phyloP scores from a whole-genome alignment of 2,797 vertebrate genomes.

The Tenualosa thibaudeaui region DNA sequence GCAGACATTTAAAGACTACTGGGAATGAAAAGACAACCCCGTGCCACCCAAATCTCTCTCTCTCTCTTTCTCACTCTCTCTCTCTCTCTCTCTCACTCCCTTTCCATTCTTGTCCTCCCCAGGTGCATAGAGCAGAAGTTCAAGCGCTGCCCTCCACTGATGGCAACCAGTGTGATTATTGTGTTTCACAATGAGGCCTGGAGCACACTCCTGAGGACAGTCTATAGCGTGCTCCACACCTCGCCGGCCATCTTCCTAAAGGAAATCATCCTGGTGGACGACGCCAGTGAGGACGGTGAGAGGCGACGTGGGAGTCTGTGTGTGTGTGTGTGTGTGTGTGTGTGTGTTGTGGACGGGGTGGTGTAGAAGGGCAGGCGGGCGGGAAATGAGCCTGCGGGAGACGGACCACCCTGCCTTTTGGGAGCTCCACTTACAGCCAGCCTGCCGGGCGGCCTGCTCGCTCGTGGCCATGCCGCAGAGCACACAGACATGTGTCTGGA shows the following conservation, averaged over 20 bases:
- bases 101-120: slow-evolving; percentile 39
- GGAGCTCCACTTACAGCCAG: slow-evolving; percentile 19
- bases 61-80: neutral
- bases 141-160: slow-evolving; percentile 89
- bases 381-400: neutral
- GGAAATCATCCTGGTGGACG: slow-evolving; percentile 97
- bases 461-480: neutral
- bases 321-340: neutral
- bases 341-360: neutral
- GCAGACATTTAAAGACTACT: slow-evolving; percentile 44
- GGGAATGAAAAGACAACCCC: slow-evolving; percentile 44
- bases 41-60: slow-evolving; percentile 43
- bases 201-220: slow-evolving; percentile 95
- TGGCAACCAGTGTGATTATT: slow-evolving; percentile 94
- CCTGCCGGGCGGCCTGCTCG: neutral
- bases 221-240: slow-evolving; percentile 95
- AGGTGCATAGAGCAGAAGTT: slow-evolving; percentile 98
- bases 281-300: slow-evolving; percentile 94
- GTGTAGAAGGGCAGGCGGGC: neutral
- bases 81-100: slow-evolving; percentile 27
- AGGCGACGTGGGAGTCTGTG: slow-evolving; percentile 25
- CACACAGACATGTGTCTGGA: neutral
- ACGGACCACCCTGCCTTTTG: slow-evolving; percentile 15
- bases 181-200: slow-evolving; percentile 99
- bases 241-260: slow-evolving; percentile 93